These are phyloP conservation scores for Falcunculus frontatus DNA, from an alignment of 2,113 vertebrate genomes.

Conservation along the genomic window DNA sequence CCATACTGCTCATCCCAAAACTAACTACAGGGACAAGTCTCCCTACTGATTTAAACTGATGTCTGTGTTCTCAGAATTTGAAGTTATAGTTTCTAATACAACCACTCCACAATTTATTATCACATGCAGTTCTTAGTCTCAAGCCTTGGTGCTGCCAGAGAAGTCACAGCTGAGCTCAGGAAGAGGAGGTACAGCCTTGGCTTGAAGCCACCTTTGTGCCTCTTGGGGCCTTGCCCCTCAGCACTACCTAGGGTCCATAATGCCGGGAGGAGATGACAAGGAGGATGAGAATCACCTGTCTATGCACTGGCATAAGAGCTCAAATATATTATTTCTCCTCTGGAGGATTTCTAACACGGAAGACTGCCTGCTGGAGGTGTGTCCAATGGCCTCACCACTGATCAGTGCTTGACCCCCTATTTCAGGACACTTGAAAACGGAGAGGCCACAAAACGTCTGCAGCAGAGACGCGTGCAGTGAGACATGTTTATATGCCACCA, in stretches of 20 bases:
- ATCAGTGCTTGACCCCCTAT: background rate
- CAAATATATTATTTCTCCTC: background rate
- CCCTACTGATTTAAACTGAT: background rate
- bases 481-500: background rate
- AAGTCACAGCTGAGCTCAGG: background rate
- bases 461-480: accelerated
- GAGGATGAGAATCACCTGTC: background rate
- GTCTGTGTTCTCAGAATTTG: background rate
- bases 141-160: background rate
- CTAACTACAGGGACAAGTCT: background rate
- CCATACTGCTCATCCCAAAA: background rate
- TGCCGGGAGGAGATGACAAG: background rate
- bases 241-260: background rate
- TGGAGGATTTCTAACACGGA: background rate
- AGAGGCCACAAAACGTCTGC: background rate
- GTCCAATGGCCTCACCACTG: background rate
- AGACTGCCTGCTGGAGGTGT: background rate
- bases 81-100: background rate
- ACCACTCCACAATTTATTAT: background rate
- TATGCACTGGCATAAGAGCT: background rate
- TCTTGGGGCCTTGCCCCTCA: background rate
- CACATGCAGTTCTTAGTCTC: background rate
- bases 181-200: background rate
- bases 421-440: background rate
- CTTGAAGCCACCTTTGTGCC: background rate